Evolutionary conservation across 2,113 vertebrate genomes (phyloP).

Genomic region (Petrocephalus zakoni): DNA sequence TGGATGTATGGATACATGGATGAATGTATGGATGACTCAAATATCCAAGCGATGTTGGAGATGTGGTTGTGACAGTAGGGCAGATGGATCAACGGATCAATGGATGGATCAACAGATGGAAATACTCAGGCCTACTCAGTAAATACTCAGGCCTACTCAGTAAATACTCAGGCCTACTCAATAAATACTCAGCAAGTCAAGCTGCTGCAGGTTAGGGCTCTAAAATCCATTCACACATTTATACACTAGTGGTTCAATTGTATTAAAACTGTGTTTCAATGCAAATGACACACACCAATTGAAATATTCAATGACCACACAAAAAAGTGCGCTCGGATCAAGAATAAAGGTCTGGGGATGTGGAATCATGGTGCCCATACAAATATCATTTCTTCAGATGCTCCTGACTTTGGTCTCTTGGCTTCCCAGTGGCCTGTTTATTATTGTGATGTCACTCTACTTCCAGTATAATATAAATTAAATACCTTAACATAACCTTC

Average conservation of each 20-base stretch:
- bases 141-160: background rate
- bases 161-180: background rate
- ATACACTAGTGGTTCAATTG: background rate
- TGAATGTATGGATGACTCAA: background rate
- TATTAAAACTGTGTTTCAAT: background rate
- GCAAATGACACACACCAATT: background rate
- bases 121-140: background rate
- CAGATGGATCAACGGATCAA: background rate
- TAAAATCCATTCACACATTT: background rate
- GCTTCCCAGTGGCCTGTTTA: background rate
- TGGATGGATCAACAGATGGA: background rate
- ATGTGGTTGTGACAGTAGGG: background rate
- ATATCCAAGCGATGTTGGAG: background rate
- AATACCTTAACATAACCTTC: background rate
- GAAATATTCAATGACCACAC: background rate
- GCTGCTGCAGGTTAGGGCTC: background rate
- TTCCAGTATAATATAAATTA: background rate
- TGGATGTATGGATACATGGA: background rate
- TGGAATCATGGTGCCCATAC: background rate
- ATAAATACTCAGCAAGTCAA: background rate
- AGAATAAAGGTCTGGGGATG: background rate
- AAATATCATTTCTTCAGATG: background rate
- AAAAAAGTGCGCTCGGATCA: background rate
- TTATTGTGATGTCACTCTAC: background rate
- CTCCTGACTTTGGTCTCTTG: background rate